Evolutionary conservation across 1,140 invertebrate species (phyloP).

Genomic region (Lordiphosa mommai): DNA sequence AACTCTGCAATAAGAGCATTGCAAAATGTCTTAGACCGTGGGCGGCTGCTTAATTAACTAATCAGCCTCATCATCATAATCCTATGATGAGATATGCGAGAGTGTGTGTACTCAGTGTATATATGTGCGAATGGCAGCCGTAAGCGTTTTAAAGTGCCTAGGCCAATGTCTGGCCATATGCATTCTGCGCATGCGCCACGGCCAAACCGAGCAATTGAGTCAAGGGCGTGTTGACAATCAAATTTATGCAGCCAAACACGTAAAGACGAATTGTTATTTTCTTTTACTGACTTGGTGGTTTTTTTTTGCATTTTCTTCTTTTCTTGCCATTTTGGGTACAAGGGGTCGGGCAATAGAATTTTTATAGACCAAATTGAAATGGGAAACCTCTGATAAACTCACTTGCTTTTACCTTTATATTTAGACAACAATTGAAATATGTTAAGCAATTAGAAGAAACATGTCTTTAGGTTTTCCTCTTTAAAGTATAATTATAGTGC

Average conservation of each 20-base stretch:
- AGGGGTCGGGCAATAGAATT: neutral
- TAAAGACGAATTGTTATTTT: conserved; percentile 32
- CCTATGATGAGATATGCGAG: conserved; percentile 19
- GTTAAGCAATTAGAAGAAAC: too few relatives aligned
- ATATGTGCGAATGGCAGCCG: neutral
- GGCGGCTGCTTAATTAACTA: conserved; percentile 37
- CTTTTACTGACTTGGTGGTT: neutral
- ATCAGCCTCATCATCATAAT: conserved; percentile 21
- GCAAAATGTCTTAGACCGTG: conserved; percentile 9
- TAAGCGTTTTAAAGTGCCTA: conserved; percentile 4
- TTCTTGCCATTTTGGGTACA: neutral
- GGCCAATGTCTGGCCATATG: conserved; percentile 32
- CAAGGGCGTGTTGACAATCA: conserved; percentile 64
- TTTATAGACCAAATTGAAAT: too few relatives aligned
- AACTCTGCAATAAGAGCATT: conserved; percentile 5
- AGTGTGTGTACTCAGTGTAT: too few relatives aligned
- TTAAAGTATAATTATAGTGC: too few relatives aligned
- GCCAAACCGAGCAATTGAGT: conserved; percentile 53
- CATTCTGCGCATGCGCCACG: conserved; percentile 62
- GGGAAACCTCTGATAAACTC: too few relatives aligned
- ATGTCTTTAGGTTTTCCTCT: too few relatives aligned
- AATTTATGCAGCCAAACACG: conserved; percentile 47
- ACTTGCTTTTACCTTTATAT: too few relatives aligned
- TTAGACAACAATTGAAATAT: too few relatives aligned
- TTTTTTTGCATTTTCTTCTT: neutral